These are phyloP conservation scores for Dermatemys mawii DNA, from an alignment of 2,113 vertebrate species.

Conservation along the genomic window DNA sequence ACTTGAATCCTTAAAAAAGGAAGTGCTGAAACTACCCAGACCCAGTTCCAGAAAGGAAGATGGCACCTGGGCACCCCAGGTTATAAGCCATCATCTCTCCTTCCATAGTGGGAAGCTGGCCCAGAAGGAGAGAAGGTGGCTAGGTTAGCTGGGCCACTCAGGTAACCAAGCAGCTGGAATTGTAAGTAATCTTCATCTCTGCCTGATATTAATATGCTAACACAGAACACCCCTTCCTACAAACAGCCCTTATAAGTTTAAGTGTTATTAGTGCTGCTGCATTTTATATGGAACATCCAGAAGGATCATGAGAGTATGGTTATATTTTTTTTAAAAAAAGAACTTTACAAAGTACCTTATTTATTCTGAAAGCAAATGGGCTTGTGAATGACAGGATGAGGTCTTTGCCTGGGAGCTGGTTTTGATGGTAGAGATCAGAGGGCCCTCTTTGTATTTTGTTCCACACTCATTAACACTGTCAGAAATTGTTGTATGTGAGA, in stretches of 20 bases:
- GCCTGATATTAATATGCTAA: neutral
- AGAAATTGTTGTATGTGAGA: conserved; percentile 24
- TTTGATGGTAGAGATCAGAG: neutral
- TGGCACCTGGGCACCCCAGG: neutral
- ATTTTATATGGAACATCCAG: neutral
- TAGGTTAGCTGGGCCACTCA: neutral
- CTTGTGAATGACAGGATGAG: neutral
- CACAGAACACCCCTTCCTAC: neutral
- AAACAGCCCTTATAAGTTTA: neutral
- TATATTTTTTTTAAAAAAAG: neutral
- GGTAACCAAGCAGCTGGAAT: neutral
- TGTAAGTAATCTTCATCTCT: neutral
- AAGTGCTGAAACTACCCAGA: neutral
- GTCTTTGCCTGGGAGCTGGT: neutral
- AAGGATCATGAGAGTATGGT: neutral
- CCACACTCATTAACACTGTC: neutral
- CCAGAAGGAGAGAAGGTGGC: neutral
- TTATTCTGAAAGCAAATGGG: conserved; percentile 15
- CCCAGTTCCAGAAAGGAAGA: neutral
- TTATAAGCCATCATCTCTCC: neutral
- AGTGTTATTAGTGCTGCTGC: neutral
- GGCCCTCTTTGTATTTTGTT: neutral
- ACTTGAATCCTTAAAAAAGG: no score
- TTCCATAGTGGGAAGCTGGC: neutral
- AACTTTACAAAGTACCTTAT: accelerated